These are phyloP conservation scores for Leptodactylus fallax DNA, from an alignment of 2,797 vertebrate genomes.

Conservation along the genomic window DNA sequence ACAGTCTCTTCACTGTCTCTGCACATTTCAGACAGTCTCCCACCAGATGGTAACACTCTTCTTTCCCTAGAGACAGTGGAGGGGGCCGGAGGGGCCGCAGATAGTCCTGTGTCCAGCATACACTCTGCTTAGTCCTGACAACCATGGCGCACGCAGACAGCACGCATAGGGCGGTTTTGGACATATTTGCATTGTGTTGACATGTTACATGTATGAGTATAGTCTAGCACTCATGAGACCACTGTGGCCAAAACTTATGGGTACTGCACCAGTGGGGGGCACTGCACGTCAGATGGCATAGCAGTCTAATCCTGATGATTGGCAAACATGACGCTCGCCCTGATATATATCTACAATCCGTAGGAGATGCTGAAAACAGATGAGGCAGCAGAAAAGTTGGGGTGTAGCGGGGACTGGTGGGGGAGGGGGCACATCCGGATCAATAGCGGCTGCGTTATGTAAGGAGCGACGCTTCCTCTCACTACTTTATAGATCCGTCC, in stretches of 20 bases:
- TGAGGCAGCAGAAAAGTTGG: background rate
- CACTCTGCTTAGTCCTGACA: background rate
- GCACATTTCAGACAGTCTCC: background rate
- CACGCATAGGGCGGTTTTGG: background rate
- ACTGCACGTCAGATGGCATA: background rate
- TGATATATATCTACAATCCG: background rate
- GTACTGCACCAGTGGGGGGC: background rate
- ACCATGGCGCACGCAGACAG: background rate
- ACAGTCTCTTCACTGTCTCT: background rate
- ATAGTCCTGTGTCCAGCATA: background rate
- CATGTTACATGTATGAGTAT: background rate
- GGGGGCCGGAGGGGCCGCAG: background rate
- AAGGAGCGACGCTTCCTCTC: slow-evolving; percentile 22
- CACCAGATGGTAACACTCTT: slow-evolving; percentile 12
- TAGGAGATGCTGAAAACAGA: background rate
- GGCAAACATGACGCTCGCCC: too few relatives aligned
- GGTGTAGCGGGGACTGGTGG: background rate
- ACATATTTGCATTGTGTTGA: too few relatives aligned
- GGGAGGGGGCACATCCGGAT: background rate
- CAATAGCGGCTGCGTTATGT: slow-evolving; percentile 30
- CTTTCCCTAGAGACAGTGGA: background rate
- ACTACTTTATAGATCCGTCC: background rate
- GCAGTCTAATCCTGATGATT: too few relatives aligned
- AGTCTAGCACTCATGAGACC: background rate
- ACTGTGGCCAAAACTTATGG: too few relatives aligned